These are phyloP conservation scores for Drosophila malerkotliana DNA, from an alignment of 1,140 invertebrate species.

Conservation along the genomic window DNA sequence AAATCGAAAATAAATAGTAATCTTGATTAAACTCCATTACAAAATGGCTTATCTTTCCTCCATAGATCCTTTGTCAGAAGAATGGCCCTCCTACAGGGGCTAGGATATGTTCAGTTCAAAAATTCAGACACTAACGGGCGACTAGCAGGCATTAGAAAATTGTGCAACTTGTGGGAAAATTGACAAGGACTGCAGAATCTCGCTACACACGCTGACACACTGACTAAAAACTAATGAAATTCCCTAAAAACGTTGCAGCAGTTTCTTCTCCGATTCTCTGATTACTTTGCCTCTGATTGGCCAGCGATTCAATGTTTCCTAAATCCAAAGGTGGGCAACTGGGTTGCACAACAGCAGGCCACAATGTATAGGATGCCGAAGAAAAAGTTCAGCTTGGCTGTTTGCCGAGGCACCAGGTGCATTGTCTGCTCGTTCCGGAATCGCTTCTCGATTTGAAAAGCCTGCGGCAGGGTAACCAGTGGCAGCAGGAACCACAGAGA, in stretches of 20 bases:
- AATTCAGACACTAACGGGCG: conserved; percentile 47
- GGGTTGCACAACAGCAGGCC: conserved; percentile 88
- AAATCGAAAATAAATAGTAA: no score
- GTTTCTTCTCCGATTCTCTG: conserved; percentile 16
- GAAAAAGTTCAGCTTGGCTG: conserved; percentile 95
- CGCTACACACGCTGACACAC: conserved; percentile 23
- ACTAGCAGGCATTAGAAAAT: conserved; percentile 64
- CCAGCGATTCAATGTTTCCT: conserved; percentile 44
- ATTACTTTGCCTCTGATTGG: conserved; percentile 6
- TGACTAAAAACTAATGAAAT: conserved; percentile 65
- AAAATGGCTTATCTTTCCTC: not conserved
- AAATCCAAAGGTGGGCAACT: conserved; percentile 84
- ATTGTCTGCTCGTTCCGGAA: conserved; percentile 92
- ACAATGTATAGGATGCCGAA: conserved; percentile 95
- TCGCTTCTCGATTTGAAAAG: conserved; percentile 95
- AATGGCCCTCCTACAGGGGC: conserved; percentile 13
- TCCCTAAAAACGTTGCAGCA: conserved; percentile 71
- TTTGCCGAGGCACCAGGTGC: conserved; percentile 92
- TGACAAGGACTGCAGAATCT: conserved; percentile 15
- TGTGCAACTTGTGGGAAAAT: conserved; percentile 50
- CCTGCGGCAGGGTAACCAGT: conserved; percentile 92
- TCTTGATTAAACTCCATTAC: not conserved
- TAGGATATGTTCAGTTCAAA: conserved; percentile 71
- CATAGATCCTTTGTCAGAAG: conserved; percentile 7
- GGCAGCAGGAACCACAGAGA: conserved; percentile 95